Percentiles rank a stretch among this genome's conserved stretches.
These are phyloP conservation scores for Platichthys stellatus DNA, from an alignment of 2,113 vertebrate species.

Conservation along the genomic window DNA sequence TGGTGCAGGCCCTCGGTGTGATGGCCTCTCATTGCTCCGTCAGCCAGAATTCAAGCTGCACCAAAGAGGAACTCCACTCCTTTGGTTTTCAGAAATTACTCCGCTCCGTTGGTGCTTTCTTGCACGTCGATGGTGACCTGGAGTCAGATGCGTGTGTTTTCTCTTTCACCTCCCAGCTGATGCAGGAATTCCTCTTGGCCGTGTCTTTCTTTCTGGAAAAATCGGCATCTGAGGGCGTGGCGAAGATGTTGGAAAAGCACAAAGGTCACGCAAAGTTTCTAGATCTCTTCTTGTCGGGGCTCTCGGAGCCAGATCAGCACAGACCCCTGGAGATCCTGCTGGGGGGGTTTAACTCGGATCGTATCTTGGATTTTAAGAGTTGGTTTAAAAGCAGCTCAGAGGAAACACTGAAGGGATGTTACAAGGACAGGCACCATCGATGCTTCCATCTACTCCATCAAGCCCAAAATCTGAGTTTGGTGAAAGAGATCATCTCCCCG, in stretches of 20 bases:
- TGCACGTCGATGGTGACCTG: conserved; percentile 36
- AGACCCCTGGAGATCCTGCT: conserved; percentile 61
- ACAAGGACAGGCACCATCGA: conserved; percentile 41
- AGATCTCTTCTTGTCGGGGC: conserved; percentile 74
- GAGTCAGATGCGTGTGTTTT: conserved; percentile 43
- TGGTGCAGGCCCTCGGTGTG: conserved; percentile 62
- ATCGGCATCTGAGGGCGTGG: conserved; percentile 3
- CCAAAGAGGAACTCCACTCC: conserved; percentile 39
- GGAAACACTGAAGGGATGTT: conserved; percentile 15
- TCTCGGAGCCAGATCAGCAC: conserved; percentile 67
- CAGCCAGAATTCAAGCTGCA: conserved; percentile 36
- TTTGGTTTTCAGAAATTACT: conserved; percentile 57
- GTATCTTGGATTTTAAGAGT: conserved; percentile 49
- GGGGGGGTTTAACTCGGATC: conserved; percentile 46
- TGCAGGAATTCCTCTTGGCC: conserved; percentile 80
- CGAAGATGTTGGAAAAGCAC: conserved; percentile 49
- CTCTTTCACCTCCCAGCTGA: conserved; percentile 71
- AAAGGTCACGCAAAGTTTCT: conserved; percentile 49
- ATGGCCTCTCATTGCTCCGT: conserved; percentile 58
- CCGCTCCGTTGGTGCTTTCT: conserved; percentile 43
- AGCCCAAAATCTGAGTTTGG: conserved; percentile 67
- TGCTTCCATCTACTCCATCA: conserved; percentile 75
- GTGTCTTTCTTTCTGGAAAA: conserved; percentile 69
- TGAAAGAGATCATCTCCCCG: conserved; percentile 54
- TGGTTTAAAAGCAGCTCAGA: conserved; percentile 61